Evolutionary conservation across 2,888 invertebrate species (phyloP).

Genomic region (Priocnemis perturbator): DNA sequence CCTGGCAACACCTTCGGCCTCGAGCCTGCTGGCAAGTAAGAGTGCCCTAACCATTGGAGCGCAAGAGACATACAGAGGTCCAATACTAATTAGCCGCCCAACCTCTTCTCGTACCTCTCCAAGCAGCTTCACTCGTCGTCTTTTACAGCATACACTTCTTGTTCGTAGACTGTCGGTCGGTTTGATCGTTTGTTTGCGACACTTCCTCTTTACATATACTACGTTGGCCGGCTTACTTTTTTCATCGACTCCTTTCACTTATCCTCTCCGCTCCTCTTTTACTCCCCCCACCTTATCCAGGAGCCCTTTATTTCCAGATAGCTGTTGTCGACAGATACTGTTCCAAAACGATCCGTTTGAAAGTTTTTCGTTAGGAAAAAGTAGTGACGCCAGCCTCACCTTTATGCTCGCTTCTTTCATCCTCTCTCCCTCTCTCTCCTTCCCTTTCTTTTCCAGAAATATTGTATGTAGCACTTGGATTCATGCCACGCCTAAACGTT

Average conservation of each 20-base stretch:
- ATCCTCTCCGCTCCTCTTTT: neutral
- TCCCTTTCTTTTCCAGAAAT: slow-evolving; percentile 26
- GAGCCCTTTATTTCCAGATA: too few species aligned
- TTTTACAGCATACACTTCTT: slow-evolving; percentile 12
- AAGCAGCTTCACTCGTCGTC: neutral
- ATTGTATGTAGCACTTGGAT: slow-evolving; percentile 39
- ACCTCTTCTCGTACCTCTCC: slow-evolving; percentile 25
- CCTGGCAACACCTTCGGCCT: slow-evolving; percentile 60
- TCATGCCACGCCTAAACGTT: slow-evolving; percentile 47
- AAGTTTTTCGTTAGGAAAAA: neutral
- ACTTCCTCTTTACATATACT: neutral
- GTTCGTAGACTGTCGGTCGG: neutral
- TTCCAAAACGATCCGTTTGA: neutral
- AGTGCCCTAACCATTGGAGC: slow-evolving; percentile 21
- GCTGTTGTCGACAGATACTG: neutral
- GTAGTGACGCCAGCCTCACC: neutral
- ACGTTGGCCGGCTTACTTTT: neutral
- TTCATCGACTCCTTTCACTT: neutral
- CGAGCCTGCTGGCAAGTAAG: slow-evolving; percentile 28
- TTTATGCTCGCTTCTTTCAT: neutral
- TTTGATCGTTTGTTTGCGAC: neutral
- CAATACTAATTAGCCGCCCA: slow-evolving; percentile 65
- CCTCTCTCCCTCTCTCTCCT: slow-evolving; percentile 10
- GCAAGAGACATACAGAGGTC: slow-evolving; percentile 46
- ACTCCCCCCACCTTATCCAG: slow-evolving; percentile 4